Evolutionary conservation across 2,888 invertebrate genomes (phyloP).

Genomic region (Ectobius pallidus): DNA sequence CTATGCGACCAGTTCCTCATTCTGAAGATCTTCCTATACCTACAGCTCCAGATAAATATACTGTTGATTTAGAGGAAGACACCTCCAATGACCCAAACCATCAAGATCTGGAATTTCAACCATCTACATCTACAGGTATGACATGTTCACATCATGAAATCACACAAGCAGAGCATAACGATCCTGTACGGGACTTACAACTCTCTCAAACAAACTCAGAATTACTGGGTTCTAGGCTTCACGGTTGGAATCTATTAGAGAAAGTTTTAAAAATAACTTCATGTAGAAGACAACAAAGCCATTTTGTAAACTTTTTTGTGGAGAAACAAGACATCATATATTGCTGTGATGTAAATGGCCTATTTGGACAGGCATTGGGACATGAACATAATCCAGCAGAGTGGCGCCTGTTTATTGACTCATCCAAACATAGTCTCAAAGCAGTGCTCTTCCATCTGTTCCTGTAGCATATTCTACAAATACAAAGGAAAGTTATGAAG

Average conservation of each 20-base stretch:
- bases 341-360: constrained; percentile 2
- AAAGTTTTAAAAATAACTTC: not conserved
- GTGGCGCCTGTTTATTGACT: not conserved
- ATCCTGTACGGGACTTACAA: not conserved
- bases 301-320: not conserved
- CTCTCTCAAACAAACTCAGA: not conserved
- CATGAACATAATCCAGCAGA: not conserved
- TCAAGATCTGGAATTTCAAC: not conserved
- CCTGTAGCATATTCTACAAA: too few species aligned
- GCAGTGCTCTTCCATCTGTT: too few species aligned
- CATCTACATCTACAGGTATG: not conserved
- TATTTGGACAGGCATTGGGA: constrained; percentile 19
- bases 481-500: too few species aligned
- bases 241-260: not conserved
- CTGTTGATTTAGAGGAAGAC: not conserved
- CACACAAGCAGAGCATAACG: not conserved
- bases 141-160: constrained; percentile 5
- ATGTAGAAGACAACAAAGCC: not conserved
- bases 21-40: not conserved
- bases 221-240: constrained; percentile 3
- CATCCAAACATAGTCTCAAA: constrained; percentile 14
- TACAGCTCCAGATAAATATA: constrained; percentile 13
- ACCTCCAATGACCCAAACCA: not conserved
- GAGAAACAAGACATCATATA: not conserved
- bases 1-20: not conserved